Conservation (phyloP, 2,797 vertebrate genomes). For the Coregonus sp. region DNA sequence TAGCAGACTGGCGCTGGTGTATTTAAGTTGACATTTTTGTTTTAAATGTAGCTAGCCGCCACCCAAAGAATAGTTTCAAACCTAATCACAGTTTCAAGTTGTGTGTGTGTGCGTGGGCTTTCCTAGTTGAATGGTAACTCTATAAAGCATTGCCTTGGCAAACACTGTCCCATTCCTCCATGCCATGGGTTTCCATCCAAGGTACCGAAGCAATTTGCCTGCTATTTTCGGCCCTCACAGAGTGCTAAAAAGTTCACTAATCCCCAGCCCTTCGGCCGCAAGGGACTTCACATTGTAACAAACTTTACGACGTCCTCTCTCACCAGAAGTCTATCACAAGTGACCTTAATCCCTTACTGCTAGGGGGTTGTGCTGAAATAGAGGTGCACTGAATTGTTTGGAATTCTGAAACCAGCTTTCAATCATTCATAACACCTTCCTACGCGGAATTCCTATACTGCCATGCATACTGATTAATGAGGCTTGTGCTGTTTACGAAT, state of each 20-base stretch:
- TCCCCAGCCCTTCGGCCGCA: constrained; percentile 29
- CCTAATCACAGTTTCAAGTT: constrained; percentile 35
- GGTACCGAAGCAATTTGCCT: constrained; percentile 44
- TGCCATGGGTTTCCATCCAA: constrained; percentile 33
- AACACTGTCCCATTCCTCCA: constrained; percentile 23
- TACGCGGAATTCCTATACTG: not conserved
- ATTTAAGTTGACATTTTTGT: constrained; percentile 54
- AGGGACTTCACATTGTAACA: constrained; percentile 27
- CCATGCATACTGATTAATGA: not conserved
- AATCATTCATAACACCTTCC: not conserved
- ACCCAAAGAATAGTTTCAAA: not conserved
- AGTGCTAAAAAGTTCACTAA: constrained; percentile 42
- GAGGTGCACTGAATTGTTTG: constrained; percentile 9
- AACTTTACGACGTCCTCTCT: constrained; percentile 21
- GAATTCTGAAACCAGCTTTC: constrained; percentile 42
- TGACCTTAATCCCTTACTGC: constrained; percentile 57
- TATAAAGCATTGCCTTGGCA: constrained; percentile 17
- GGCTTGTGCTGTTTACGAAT: too few species aligned
- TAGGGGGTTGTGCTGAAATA: constrained; percentile 33
- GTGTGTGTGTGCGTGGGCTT: constrained; percentile 13
- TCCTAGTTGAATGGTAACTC: constrained; percentile 17
- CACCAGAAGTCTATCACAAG: constrained; percentile 29
- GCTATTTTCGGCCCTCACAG: constrained; percentile 43
- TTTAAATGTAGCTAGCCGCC: constrained; percentile 42
- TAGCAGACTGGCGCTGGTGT: constrained; percentile 41